Conservation (phyloP, 2,888 invertebrate genomes). For the Callinectes sapidus region DNA sequence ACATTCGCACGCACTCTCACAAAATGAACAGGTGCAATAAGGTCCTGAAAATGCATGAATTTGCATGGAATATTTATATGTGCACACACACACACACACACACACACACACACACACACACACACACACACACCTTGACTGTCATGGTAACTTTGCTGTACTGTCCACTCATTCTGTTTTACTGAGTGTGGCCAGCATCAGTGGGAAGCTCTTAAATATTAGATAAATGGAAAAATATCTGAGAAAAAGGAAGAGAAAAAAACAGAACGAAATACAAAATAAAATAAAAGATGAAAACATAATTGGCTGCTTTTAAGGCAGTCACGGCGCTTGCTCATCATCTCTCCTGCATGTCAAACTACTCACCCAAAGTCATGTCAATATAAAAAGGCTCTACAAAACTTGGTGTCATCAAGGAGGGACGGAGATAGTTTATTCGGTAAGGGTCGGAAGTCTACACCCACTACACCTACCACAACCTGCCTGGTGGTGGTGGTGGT, state of each 20-base stretch:
- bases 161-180: no score
- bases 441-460: background rate
- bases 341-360: background rate
- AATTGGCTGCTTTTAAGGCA: background rate
- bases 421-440: background rate
- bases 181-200: no score
- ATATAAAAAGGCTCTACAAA: background rate
- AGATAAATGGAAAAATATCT: background rate
- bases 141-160: no score
- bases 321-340: background rate
- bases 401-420: background rate
- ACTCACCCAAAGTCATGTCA: background rate
- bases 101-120: background rate
- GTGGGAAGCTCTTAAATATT: background rate
- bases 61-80: no score
- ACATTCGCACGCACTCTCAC: background rate
- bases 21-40: no score
- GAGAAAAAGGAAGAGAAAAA: background rate
- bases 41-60: no score
- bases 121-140: background rate
- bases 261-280: background rate
- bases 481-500: background rate
- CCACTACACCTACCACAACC: background rate
- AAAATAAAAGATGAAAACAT: background rate
- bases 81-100: background rate